Evolutionary conservation across 1,140 invertebrate species (phyloP).

Genomic region (Trialeurodes vaporariorum): DNA sequence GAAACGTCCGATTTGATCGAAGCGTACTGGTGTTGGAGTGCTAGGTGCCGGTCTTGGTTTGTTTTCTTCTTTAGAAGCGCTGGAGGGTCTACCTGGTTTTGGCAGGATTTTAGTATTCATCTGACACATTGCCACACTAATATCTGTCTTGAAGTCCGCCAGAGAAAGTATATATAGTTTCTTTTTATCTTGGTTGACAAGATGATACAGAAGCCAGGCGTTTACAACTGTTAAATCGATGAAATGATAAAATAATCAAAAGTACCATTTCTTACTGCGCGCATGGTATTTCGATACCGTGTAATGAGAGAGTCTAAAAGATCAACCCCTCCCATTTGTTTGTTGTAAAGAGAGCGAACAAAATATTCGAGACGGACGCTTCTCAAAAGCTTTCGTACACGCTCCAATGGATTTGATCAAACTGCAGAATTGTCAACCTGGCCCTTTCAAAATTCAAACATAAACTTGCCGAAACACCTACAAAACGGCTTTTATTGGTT

Average conservation of each 20-base stretch:
- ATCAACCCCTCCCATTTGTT: conserved; percentile 30
- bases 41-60: conserved; percentile 16
- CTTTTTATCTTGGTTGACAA: conserved; percentile 16
- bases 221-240: conserved; percentile 26
- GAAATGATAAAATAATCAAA: conserved; percentile 27
- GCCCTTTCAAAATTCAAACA: no score
- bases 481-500: no score
- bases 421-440: no score
- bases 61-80: conserved; percentile 6
- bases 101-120: conserved; percentile 6
- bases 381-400: no score
- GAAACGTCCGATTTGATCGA: conserved; percentile 32
- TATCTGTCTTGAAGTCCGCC: conserved; percentile 10
- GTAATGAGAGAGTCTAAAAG: conserved; percentile 30
- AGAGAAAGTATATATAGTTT: conserved; percentile 7
- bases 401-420: no score
- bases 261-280: conserved; percentile 29
- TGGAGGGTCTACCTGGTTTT: conserved; percentile 13
- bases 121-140: conserved; percentile 14
- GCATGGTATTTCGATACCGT: conserved; percentile 30
- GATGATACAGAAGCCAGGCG: conserved; percentile 24
- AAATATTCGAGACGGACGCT: no score
- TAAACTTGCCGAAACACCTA: no score
- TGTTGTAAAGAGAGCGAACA: no score
- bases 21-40: conserved; percentile 28